phyloP scores from a whole-genome alignment of 2,888 invertebrate species.

The Eurois occulta region DNA sequence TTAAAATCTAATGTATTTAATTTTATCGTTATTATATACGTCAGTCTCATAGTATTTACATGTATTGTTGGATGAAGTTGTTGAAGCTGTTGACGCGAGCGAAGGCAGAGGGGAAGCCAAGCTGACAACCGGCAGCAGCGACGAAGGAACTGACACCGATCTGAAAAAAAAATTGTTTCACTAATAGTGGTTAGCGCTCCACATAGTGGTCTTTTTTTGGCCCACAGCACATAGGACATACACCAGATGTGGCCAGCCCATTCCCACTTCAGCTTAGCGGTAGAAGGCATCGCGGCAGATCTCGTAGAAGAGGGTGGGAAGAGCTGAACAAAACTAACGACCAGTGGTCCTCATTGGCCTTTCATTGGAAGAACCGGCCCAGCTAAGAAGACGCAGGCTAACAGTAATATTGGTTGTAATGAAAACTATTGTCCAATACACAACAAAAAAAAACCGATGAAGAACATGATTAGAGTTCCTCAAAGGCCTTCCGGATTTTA shows the following conservation, averaged over 20 bases:
- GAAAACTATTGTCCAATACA: not conserved
- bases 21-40: not conserved
- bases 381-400: not conserved
- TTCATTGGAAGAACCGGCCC: not conserved
- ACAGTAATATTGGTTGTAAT: not conserved
- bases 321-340: not conserved
- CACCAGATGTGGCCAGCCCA: too few species aligned
- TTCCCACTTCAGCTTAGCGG: not conserved
- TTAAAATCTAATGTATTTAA: conserved; percentile 15
- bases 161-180: conserved; percentile 62
- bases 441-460: not conserved
- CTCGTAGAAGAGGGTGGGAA: too few species aligned
- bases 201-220: not conserved
- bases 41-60: conserved; percentile 62
- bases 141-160: conserved; percentile 81
- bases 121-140: conserved; percentile 73
- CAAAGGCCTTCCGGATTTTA: too few species aligned
- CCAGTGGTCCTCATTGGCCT: not conserved
- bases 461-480: not conserved
- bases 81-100: conserved; percentile 78
- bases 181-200: not conserved
- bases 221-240: not conserved
- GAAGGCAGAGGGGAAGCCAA: conserved; percentile 78
- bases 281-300: not conserved
- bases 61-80: conserved; percentile 73